Conservation (phyloP, 2,888 invertebrate species). For the Eristalis pertinax region DNA sequence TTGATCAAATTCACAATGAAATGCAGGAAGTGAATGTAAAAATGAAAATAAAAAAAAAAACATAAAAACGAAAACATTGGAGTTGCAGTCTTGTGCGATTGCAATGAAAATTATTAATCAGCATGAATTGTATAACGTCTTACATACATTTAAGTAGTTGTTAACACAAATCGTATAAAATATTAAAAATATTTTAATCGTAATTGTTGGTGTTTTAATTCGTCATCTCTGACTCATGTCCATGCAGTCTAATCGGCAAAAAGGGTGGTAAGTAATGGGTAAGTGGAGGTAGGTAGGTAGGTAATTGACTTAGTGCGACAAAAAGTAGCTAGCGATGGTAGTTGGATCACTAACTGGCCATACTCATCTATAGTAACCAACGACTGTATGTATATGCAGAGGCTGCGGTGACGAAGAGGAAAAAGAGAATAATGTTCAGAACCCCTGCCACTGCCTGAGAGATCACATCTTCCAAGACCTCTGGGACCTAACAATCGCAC, state of each 20-base stretch:
- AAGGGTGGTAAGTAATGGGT: no score
- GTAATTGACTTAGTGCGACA: no score
- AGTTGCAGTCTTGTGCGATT: constrained; percentile 50
- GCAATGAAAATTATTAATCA: constrained; percentile 34
- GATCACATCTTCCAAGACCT: no score
- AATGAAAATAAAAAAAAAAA: not conserved
- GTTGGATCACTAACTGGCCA: no score
- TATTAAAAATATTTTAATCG: constrained; percentile 63
- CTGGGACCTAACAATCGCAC: no score
- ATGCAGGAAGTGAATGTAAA: not conserved
- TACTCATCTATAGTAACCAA: no score
- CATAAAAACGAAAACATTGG: constrained; percentile 8
- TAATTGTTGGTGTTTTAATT: not conserved
- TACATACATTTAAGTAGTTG: constrained; percentile 70
- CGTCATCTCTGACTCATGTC: not conserved
- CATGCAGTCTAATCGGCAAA: not conserved
- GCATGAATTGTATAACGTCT: constrained; percentile 66
- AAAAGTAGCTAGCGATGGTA: no score
- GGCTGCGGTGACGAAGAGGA: no score
- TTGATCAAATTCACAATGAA: not conserved
- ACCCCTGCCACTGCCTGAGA: no score
- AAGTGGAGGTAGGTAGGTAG: no score
- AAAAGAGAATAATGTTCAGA: no score
- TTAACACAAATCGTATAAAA: constrained; percentile 64
- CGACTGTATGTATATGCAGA: no score